Base-by-base conservation (phyloP, 1,140 invertebrate species). In the Halictus rubicundus region DNA sequence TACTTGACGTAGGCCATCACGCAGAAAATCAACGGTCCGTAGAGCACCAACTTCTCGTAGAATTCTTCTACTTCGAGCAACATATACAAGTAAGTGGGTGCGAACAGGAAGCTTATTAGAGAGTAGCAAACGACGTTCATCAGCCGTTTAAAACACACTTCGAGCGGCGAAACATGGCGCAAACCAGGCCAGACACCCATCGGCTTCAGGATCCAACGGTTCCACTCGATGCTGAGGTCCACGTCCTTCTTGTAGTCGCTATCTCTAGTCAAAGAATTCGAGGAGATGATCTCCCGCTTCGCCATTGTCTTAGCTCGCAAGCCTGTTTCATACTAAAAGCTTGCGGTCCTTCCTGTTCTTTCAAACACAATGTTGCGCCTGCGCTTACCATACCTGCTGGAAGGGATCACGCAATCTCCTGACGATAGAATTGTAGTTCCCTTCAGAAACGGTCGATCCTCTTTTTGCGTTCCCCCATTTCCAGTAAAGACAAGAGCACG, bases 1-100 rank as follows among this genome's bases (percentile, higher is more conserved):
- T 89, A 90, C 39, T 91, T 91, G 7, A 85, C 0, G 12, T 88
- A 80, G 0, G 87, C 82, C 88, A 90, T 89, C 12, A 87, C 23
- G 32, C 82, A 84, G 63, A 90, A 91, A 21, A 74, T 88, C 70
- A 88, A 68, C 2, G 89, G 87, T 25, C 89, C 89, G 0, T 78
- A 80, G 0, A 90, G 25, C 60, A 86, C 89, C n/a, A 90, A 66
- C 42, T 69, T 88, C 0, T 87, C 61, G 32, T 81, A 71, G 14
- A 66, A 46, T 46, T 89, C 78, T 23, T 59, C 57, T 19, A 37
- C 60, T 8, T 63, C 27, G 7, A 63, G 60, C 16, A 87, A 81
- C 9, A 59, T 1, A n/a, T 60, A 64, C 0, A 68, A 37, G 14
- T 10, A 7, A 14, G 25, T 39, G 0, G 57, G 57, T 39, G 74